Conservation (phyloP, 2,113 vertebrate species). For the Hydrochoerus hydrochaeris region DNA sequence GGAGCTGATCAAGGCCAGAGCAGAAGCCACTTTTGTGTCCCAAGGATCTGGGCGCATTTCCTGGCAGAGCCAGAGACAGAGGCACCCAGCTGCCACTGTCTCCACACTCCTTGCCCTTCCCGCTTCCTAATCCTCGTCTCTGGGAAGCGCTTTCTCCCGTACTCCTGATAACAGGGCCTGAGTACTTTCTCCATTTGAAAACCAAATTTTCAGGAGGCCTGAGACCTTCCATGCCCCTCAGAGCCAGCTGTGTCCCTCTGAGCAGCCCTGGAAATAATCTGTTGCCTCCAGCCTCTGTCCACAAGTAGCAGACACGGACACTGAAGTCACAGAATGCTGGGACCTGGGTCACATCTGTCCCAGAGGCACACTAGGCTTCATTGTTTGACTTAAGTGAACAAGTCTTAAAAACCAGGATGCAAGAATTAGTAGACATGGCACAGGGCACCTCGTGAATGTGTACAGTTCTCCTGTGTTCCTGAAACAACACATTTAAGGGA, state of each 20-base stretch:
- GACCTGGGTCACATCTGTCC: not conserved
- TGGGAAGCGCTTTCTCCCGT: not conserved
- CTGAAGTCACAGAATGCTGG: not conserved
- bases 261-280: not conserved
- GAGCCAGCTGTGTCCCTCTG: not conserved
- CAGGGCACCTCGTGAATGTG: not conserved
- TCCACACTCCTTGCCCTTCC: not conserved
- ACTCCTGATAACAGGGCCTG: not conserved
- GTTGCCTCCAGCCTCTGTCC: too few species aligned
- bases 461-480: not conserved
- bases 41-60: not conserved
- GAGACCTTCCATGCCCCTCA: not conserved
- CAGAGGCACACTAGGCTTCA: not conserved
- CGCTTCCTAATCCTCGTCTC: not conserved
- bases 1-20: not conserved
- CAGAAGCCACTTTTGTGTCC: not conserved
- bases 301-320: not conserved
- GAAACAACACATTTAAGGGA: not conserved
- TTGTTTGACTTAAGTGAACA: not conserved
- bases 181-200: not conserved
- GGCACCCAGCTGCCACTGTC: too few species aligned
- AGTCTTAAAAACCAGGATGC: conserved; percentile 34
- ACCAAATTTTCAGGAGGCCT: not conserved
- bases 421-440: too few species aligned
- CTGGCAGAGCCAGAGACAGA: not conserved